These are phyloP conservation scores for Calypte anna DNA, from an alignment of 2,113 vertebrate species.

Conservation along the genomic window DNA sequence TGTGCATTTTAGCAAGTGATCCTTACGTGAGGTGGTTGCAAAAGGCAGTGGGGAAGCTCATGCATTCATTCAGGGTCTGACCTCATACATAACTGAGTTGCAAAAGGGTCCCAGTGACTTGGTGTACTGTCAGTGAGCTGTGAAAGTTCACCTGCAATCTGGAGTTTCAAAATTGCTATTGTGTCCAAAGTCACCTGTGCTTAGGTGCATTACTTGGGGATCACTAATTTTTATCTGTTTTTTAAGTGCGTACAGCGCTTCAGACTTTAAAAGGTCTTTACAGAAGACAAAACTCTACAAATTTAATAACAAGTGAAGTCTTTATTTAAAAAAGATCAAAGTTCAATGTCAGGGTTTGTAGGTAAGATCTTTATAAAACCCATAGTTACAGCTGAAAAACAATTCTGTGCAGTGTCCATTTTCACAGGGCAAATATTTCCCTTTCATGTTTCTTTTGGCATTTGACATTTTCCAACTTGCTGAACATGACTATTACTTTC, in stretches of 20 bases:
- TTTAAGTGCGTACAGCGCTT: neutral
- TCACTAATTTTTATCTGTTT: neutral
- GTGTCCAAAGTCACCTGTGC: neutral
- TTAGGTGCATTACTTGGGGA: neutral
- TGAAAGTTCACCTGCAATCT: neutral
- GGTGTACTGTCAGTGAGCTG: neutral
- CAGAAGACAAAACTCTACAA: neutral
- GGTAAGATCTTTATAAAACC: neutral
- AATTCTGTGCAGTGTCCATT: neutral
- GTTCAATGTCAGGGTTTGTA: neutral
- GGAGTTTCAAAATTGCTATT: neutral
- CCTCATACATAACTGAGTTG: neutral
- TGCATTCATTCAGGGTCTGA: neutral
- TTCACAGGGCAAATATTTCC: neutral
- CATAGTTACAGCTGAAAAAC: neutral
- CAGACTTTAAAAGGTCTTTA: neutral
- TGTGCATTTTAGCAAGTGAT: neutral
- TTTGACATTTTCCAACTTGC: neutral
- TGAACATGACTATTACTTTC: rapidly evolving
- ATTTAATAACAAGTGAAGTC: neutral
- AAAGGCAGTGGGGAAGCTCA: neutral
- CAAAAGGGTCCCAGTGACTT: neutral
- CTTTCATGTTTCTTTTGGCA: neutral
- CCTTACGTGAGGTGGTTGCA: neutral
- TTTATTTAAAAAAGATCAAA: neutral